A percentile compares a stretch with the other conserved stretches of the same genome.
These are phyloP conservation scores for Mormyrus lacerda DNA, from an alignment of 2,113 vertebrate genomes.

Conservation along the genomic window DNA sequence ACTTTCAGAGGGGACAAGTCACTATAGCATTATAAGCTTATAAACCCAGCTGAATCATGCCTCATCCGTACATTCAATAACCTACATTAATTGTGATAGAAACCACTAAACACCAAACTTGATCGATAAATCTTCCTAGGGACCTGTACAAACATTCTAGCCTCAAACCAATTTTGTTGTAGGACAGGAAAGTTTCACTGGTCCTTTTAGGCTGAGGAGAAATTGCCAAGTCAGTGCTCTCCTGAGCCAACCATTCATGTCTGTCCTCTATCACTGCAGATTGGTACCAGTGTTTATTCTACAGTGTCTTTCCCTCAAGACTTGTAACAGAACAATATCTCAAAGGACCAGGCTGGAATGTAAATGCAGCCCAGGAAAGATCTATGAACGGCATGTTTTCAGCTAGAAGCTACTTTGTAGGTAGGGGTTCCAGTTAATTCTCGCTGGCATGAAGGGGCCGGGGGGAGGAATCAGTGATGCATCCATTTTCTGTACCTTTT, in stretches of 20 bases:
- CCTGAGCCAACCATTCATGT: background rate
- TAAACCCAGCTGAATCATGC: background rate
- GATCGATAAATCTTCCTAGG: background rate
- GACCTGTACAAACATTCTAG: background rate
- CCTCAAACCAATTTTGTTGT: background rate
- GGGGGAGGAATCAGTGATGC: background rate
- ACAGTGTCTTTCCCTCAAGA: background rate
- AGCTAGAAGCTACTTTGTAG: background rate
- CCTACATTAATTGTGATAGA: background rate
- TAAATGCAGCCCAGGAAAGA: conserved; percentile 14
- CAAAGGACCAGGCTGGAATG: background rate
- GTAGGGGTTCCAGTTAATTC: background rate
- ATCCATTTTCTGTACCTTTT: background rate
- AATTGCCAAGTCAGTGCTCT: background rate
- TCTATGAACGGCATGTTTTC: background rate
- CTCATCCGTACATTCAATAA: background rate
- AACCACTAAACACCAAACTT: background rate
- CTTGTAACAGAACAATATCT: background rate
- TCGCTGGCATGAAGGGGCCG: background rate
- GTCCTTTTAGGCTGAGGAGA: background rate
- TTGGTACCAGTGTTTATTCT: conserved; percentile 26
- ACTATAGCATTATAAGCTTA: background rate
- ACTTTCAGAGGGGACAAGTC: background rate
- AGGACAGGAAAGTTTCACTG: background rate
- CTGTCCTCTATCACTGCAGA: background rate